phyloP scores from a whole-genome alignment of 2,888 invertebrate species.

The Cheilosia variabilis region DNA sequence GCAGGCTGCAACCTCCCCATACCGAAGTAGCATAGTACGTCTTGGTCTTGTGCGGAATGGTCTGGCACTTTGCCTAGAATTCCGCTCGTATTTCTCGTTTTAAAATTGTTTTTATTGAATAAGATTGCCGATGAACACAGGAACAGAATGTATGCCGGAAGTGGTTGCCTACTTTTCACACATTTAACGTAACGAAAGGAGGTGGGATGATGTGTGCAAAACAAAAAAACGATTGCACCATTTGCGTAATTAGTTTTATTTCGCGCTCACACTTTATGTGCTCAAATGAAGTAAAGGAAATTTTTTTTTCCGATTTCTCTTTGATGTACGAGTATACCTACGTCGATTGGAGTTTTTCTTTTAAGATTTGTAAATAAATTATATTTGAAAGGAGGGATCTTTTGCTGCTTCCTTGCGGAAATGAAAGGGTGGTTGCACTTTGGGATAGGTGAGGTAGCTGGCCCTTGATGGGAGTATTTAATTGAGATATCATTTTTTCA shows the following conservation, averaged over 20 bases:
- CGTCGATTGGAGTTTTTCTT: neutral
- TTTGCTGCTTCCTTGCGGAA: neutral
- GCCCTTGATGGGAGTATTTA: neutral
- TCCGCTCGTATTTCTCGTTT: slow-evolving; percentile 23
- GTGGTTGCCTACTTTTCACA: slow-evolving; percentile 54
- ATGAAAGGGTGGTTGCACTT: no score
- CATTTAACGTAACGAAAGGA: slow-evolving; percentile 26
- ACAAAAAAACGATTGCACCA: slow-evolving; percentile 52
- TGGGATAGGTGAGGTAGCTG: no score
- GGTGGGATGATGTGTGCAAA: neutral
- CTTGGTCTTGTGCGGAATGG: slow-evolving; percentile 53
- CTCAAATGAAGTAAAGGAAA: slow-evolving; percentile 8
- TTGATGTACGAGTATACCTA: slow-evolving; percentile 26
- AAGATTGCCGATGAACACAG: slow-evolving; percentile 39
- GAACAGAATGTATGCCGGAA: slow-evolving; percentile 27
- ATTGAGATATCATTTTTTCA: neutral
- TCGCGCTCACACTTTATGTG: slow-evolving; percentile 28
- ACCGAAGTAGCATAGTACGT: slow-evolving; percentile 22
- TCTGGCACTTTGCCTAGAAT: slow-evolving; percentile 69
- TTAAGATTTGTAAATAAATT: slow-evolving; percentile 45
- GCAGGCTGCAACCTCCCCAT: neutral
- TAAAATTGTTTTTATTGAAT: slow-evolving; percentile 64
- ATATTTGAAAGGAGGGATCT: slow-evolving; percentile 10
- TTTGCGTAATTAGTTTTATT: slow-evolving; percentile 73
- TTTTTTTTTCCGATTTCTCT: slow-evolving; percentile 13